A percentile compares a stretch with the other conserved stretches of the same genome.
Evolutionary conservation across 2,888 invertebrate genomes (phyloP).

Genomic region (Itoplectis maculator): DNA sequence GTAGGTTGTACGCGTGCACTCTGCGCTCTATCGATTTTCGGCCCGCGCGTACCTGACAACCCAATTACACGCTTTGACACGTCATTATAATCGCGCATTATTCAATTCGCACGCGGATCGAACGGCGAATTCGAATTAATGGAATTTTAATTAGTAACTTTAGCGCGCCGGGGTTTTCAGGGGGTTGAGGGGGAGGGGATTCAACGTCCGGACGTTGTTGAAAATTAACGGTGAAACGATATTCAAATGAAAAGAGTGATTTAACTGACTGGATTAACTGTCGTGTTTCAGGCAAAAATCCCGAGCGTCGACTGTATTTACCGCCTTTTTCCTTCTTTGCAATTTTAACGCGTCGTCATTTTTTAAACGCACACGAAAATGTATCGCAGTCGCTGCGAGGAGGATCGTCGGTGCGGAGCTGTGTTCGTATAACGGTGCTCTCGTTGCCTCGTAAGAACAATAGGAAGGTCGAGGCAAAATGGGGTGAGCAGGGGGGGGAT

Average conservation of each 20-base stretch:
- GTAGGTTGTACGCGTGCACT: slow-evolving; percentile 22
- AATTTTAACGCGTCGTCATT: slow-evolving; percentile 4
- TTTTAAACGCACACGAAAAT: not conserved
- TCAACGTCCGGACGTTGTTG: not conserved
- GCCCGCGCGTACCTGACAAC: slow-evolving; percentile 9
- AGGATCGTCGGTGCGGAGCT: not conserved
- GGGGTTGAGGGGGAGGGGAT: too few species aligned
- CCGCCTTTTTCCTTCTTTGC: not conserved
- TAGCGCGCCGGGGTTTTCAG: too few species aligned
- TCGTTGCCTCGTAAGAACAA: slow-evolving; percentile 27
- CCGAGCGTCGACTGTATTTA: too few species aligned
- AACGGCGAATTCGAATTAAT: slow-evolving; percentile 27
- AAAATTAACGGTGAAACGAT: too few species aligned
- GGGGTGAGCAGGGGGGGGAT: slow-evolving; percentile 38
- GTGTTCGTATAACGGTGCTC: slow-evolving; percentile 2
- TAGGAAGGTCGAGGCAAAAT: slow-evolving; percentile 34
- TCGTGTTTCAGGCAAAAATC: too few species aligned
- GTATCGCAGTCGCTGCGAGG: not conserved
- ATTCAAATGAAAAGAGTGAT: too few species aligned
- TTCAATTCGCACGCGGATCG: slow-evolving; percentile 26
- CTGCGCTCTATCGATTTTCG: slow-evolving; percentile 28
- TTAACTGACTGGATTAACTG: too few species aligned
- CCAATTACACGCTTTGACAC: slow-evolving; percentile 29
- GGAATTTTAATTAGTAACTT: slow-evolving; percentile 13
- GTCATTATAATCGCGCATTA: slow-evolving; percentile 30